These are phyloP conservation scores for Menidia beryllina DNA, from an alignment of 2,113 vertebrate genomes.

Conservation along the genomic window DNA sequence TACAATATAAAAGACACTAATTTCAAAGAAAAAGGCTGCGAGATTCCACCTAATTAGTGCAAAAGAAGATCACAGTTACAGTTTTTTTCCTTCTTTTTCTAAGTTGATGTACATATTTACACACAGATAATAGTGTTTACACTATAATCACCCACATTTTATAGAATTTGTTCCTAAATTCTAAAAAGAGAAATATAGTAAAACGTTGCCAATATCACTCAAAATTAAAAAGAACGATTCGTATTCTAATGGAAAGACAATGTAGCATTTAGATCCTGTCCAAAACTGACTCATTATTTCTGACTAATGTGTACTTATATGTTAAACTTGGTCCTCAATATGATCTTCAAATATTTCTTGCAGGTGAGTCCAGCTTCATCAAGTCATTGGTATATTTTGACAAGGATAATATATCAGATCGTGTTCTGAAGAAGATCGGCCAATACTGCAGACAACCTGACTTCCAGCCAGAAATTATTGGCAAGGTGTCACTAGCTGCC, in stretches of 20 bases:
- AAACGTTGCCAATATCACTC: too few species aligned
- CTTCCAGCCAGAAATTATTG: conserved; percentile 90
- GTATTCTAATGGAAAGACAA: background rate
- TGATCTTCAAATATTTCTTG: conserved; percentile 26
- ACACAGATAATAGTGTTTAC: too few species aligned
- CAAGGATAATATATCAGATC: conserved; percentile 90
- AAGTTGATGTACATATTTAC: too few species aligned
- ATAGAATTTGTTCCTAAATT: too few species aligned
- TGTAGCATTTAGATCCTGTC: too few species aligned
- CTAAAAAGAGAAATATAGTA: too few species aligned
- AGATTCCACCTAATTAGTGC: background rate
- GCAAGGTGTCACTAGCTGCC: conserved; percentile 88
- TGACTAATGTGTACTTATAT: background rate
- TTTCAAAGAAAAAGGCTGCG: background rate
- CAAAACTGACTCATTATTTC: too few species aligned
- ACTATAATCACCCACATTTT: too few species aligned
- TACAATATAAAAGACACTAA: background rate
- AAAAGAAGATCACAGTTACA: too few species aligned
- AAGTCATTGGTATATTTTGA: conserved; percentile 90
- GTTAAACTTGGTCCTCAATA: background rate
- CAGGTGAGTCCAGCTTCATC: conserved; percentile 91
- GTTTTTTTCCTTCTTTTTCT: too few species aligned
- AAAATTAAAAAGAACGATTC: too few species aligned
- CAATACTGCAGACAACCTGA: conserved; percentile 86
- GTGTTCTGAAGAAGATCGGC: conserved; percentile 87